These are phyloP conservation scores for Hydra vulgaris DNA, from an alignment of 30 jellyfish, hydroid and myxozoan genomes.

Conservation along the genomic window DNA sequence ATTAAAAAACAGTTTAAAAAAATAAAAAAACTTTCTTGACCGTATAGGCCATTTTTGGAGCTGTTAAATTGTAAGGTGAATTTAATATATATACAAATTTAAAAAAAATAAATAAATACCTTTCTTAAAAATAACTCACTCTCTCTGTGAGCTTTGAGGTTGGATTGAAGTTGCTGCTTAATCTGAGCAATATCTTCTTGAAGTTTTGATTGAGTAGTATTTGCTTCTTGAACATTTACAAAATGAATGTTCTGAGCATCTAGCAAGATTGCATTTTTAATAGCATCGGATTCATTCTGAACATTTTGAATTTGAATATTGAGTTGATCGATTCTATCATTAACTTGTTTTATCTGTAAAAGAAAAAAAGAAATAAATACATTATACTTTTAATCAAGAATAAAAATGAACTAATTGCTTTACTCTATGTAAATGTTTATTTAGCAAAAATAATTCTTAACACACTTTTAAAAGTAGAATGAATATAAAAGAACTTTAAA, in stretches of 20 bases:
- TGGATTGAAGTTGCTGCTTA: conserved; percentile 54
- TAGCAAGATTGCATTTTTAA: conserved; percentile 45
- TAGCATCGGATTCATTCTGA: conserved; percentile 63
- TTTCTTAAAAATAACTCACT: conserved; percentile 70
- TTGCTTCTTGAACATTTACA: conserved; percentile 62
- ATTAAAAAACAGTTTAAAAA: too few relatives aligned
- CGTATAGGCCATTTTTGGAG: background rate
- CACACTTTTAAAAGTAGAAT: too few relatives aligned
- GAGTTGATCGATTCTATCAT: conserved; percentile 42
- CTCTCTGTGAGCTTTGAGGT: conserved; percentile 56
- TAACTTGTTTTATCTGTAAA: conserved; percentile 45
- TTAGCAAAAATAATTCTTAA: too few relatives aligned
- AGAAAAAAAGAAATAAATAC: too few relatives aligned
- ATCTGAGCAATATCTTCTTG: conserved; percentile 70
- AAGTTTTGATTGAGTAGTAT: conserved; percentile 62
- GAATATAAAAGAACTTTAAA: too few relatives aligned
- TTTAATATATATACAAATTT: too few relatives aligned
- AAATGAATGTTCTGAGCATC: conserved; percentile 81
- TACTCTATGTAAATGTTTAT: too few relatives aligned
- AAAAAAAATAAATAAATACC: conserved; percentile 42
- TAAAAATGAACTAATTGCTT: too few relatives aligned
- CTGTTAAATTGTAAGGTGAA: background rate
- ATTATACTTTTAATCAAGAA: too few relatives aligned
- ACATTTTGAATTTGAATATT: conserved; percentile 51
- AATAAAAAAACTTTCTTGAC: too few relatives aligned